Evolutionary conservation across 2,888 invertebrate species (phyloP).

Genomic region (Eupithecia pulchellata): DNA sequence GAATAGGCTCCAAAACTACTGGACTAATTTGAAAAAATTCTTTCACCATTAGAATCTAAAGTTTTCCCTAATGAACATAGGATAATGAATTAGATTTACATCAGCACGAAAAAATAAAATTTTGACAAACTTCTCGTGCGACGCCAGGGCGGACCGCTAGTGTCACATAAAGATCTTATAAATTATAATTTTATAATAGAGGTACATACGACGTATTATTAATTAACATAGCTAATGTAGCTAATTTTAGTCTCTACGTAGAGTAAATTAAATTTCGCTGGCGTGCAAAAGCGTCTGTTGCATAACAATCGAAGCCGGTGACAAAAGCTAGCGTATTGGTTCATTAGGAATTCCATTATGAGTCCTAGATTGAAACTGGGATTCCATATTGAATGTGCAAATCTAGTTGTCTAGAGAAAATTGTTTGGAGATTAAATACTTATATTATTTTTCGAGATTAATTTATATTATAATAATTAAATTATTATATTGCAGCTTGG

Average conservation of each 20-base stretch:
- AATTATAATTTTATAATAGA: too few relatives aligned
- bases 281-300: not conserved
- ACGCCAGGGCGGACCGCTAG: too few relatives aligned
- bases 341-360: constrained; percentile 30
- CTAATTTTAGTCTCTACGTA: not conserved
- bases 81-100: too few relatives aligned
- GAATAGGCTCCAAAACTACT: too few relatives aligned
- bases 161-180: too few relatives aligned
- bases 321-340: constrained; percentile 28
- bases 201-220: too few relatives aligned
- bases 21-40: too few relatives aligned
- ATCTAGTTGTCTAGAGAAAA: not conserved
- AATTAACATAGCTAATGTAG: not conserved
- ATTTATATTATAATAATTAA: too few relatives aligned
- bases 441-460: not conserved
- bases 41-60: too few relatives aligned
- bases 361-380: constrained; percentile 13
- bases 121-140: too few relatives aligned
- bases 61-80: too few relatives aligned
- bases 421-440: not conserved
- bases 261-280: not conserved
- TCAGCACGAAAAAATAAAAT: too few relatives aligned
- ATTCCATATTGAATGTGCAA: constrained; percentile 16
- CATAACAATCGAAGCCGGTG: constrained; percentile 14
- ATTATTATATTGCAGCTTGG: not conserved